These are phyloP conservation scores for Ophion ellenae DNA, from an alignment of 2,888 invertebrate genomes.

Conservation along the genomic window DNA sequence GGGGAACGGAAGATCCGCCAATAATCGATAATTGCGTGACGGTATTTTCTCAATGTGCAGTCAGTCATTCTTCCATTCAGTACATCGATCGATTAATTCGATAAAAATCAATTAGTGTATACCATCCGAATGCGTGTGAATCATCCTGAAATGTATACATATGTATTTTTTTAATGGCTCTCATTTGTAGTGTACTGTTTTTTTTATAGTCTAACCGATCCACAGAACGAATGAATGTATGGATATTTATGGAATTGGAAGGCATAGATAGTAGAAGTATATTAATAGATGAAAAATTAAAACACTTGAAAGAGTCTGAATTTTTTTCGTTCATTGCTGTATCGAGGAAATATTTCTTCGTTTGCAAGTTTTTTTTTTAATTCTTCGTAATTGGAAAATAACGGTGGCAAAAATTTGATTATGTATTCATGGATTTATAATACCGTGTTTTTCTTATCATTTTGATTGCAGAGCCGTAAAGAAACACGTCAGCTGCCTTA, in stretches of 20 bases:
- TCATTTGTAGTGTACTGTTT: too few species aligned
- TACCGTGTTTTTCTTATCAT: slow-evolving; percentile 26
- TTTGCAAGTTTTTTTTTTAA: background rate
- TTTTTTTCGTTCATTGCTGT: background rate
- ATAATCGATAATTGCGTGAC: too few species aligned
- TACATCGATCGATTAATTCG: too few species aligned
- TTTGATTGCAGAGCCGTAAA: slow-evolving; percentile 52
- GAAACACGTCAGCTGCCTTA: slow-evolving; percentile 23
- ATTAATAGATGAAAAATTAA: too few species aligned
- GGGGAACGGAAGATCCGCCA: too few species aligned
- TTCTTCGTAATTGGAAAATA: background rate
- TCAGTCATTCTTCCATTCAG: too few species aligned
- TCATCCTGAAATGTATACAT: too few species aligned
- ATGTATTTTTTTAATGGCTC: too few species aligned
- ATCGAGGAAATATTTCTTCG: background rate
- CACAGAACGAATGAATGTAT: background rate
- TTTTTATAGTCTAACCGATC: background rate
- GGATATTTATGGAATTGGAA: background rate
- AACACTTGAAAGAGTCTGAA: too few species aligned
- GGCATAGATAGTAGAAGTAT: background rate
- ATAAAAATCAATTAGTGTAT: background rate
- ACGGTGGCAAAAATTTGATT: background rate
- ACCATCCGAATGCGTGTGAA: background rate
- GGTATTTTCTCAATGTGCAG: too few species aligned
- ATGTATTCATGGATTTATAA: background rate